phyloP scores from a whole-genome alignment of 2,113 vertebrate genomes.

The Rhynchomys soricoides region DNA sequence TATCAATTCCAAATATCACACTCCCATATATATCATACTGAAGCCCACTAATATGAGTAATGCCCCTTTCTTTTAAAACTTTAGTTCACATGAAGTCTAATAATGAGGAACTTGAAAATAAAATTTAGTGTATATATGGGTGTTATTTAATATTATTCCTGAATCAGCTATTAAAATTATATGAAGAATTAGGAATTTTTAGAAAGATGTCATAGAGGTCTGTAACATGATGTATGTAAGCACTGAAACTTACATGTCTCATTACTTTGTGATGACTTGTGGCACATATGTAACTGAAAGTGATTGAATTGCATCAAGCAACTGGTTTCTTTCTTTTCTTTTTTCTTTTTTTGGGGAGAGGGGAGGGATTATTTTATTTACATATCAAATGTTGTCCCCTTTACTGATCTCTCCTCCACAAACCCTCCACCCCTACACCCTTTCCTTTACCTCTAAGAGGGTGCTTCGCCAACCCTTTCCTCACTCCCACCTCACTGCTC shows the following conservation, averaged over 20 bases:
- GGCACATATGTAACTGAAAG: not conserved
- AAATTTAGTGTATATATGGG: not conserved
- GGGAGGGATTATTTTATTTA: too few relatives aligned
- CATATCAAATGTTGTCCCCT: too few relatives aligned
- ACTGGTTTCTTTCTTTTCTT: not conserved
- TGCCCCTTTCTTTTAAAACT: not conserved
- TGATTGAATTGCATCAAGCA: not conserved
- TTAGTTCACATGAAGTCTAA: not conserved
- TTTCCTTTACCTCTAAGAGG: too few relatives aligned
- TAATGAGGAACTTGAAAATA: not conserved
- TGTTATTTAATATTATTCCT: not conserved
- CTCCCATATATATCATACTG: not conserved
- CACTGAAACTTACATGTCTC: not conserved
- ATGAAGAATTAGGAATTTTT: not conserved
- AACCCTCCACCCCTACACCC: too few relatives aligned
- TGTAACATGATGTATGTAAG: not conserved
- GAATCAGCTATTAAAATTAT: conserved; percentile 9
- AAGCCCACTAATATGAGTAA: not conserved
- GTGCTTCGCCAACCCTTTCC: too few relatives aligned
- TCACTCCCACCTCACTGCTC: too few relatives aligned
- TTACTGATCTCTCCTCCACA: too few relatives aligned
- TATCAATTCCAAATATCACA: not conserved
- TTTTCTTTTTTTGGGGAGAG: too few relatives aligned
- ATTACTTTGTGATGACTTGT: not conserved
- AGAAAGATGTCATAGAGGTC: not conserved